These are phyloP conservation scores for Caenorhabditis panamensis DNA, from an alignment of 2,888 invertebrate genomes.

Conservation along the genomic window DNA sequence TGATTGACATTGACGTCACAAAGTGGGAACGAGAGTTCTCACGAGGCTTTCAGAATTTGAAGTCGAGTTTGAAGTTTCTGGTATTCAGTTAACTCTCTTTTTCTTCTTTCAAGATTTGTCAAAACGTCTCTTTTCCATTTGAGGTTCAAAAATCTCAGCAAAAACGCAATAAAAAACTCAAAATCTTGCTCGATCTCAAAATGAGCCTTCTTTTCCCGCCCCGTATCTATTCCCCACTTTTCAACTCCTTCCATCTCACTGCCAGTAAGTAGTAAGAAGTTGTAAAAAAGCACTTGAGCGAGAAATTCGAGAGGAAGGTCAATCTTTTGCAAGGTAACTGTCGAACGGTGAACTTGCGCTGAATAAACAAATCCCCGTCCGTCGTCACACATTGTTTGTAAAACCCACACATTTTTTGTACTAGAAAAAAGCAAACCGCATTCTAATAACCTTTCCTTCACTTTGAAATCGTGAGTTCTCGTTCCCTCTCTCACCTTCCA, in stretches of 20 bases:
- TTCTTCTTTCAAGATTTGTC: too few relatives aligned
- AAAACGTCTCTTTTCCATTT: neutral
- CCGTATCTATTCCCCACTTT: neutral
- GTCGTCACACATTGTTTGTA: conserved; percentile 40
- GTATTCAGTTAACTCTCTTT: too few relatives aligned
- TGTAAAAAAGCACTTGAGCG: conserved; percentile 41
- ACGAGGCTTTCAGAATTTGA: neutral
- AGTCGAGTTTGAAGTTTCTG: too few relatives aligned
- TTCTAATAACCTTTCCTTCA: neutral
- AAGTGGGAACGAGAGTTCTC: neutral
- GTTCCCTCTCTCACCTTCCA: too few relatives aligned
- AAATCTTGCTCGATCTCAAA: neutral
- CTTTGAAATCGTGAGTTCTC: neutral
- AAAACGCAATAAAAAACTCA: neutral
- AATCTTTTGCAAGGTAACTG: conserved; percentile 38
- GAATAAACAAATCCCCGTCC: conserved; percentile 48
- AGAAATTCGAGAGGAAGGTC: conserved; percentile 49
- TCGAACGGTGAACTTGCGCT: conserved; percentile 55
- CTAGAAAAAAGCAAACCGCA: conserved; percentile 2
- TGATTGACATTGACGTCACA: conserved; percentile 36
- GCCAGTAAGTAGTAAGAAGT: conserved; percentile 26
- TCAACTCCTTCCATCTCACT: neutral
- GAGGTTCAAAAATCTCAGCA: neutral
- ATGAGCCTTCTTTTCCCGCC: neutral
- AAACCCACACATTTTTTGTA: conserved; percentile 36